These are phyloP conservation scores for Acleris emargana DNA, from an alignment of 2,888 invertebrate genomes.

Conservation along the genomic window DNA sequence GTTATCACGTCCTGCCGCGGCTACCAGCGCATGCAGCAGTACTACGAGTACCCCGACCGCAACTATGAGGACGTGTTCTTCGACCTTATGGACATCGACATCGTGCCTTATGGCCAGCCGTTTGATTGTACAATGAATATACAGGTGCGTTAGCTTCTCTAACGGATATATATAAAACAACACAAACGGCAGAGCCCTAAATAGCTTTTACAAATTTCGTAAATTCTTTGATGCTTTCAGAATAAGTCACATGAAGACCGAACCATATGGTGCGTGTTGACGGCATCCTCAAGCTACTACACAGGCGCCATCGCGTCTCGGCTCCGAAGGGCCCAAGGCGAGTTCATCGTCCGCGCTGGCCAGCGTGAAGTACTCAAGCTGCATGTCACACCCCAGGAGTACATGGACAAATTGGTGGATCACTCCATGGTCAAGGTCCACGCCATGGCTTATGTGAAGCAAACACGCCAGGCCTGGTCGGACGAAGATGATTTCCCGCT, in stretches of 20 bases:
- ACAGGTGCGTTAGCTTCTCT: conserved; percentile 65
- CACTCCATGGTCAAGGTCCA: conserved; percentile 88
- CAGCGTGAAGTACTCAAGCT: conserved; percentile 86
- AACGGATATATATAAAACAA: not conserved
- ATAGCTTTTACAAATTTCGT: too few species aligned
- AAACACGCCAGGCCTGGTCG: conserved; percentile 89
- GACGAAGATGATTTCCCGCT: conserved; percentile 89
- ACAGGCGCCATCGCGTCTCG: conserved; percentile 87
- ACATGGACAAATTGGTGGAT: conserved; percentile 88
- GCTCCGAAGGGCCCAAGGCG: conserved; percentile 85
- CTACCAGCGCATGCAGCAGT: conserved; percentile 84
- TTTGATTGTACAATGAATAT: conserved; percentile 87
- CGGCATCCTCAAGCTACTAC: conserved; percentile 87
- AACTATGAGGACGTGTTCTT: conserved; percentile 86
- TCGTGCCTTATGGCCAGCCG: conserved; percentile 86
- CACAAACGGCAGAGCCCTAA: too few species aligned
- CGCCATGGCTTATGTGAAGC: conserved; percentile 88
- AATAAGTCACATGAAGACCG: conserved; percentile 86
- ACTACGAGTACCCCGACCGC: conserved; percentile 84
- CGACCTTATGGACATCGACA: conserved; percentile 86
- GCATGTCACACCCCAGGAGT: conserved; percentile 86
- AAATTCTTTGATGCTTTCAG: conserved; percentile 51
- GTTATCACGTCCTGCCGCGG: conserved; percentile 87
- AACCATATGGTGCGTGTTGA: conserved; percentile 85
- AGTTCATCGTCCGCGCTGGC: conserved; percentile 84